Base-by-base conservation (phyloP, 2,888 invertebrate genomes). In the Gandaritis pyraliata region DNA sequence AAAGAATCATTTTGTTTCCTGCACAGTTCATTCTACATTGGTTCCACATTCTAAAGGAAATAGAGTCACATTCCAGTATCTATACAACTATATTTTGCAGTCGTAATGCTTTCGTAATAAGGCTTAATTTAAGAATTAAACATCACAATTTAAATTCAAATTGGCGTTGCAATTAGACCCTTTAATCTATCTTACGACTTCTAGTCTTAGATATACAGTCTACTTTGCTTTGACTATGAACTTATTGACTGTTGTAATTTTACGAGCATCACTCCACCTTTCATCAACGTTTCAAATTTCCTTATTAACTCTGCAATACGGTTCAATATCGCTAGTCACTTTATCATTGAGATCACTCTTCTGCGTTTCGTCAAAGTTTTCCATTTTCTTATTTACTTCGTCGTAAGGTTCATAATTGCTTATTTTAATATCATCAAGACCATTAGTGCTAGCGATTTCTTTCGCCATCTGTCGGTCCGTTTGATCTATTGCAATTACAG, bases 401-500 rank as follows among this genome's bases (percentile, higher is more conserved):
- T 0, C 1, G 12, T 67, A 64, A 62, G 58, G 51, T 59, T 64
- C 53, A 66, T 55, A 47, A 48, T 66, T 45, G 54, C 15, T 48
- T 58, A 47, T 43, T 45, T 46, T 52, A 54, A 64, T 16, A 50
- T 60, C 64, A 49, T 70, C 65, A 63, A 54, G 51, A 64, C 51
- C 43, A 63, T 60, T 67, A 68, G 68, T 71, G 66, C 71, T 62
- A 66, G 70, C 66, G 71, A 67, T 76, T 76, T 76, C 69, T 74
- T 75, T 67, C 67, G 60, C 74, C 74, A 78, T 77, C 74, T 71
- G 83, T 76, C 87, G 88, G 87, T 67, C 52, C 80, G 81, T 87
- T 88, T 89, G 89, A 90, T 88, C 85, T 82, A 79, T 77, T 82
- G 84, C 89, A 90, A 90, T 90, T 89, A 89, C 86, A 80, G 82